Base-by-base conservation (phyloP, 2,888 invertebrate genomes). In the Apodemia mormo region DNA sequence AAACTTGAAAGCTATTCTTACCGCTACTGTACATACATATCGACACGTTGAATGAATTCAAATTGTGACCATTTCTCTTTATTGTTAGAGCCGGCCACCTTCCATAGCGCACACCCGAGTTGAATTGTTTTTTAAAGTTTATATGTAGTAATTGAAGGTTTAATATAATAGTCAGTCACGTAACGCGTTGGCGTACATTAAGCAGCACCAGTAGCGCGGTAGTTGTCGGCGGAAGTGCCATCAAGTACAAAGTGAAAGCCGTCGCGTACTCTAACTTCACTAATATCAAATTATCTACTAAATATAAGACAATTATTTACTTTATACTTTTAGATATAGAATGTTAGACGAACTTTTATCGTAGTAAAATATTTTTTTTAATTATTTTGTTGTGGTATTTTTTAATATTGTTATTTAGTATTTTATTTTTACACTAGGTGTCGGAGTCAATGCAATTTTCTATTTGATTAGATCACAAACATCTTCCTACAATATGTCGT, bases 371-470 rank as follows among this genome's bases (percentile, higher is more conserved):
- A 78, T 78, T 82, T 83, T 85, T 81, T 83, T 82, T 80, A 83
- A 84, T 84, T 81, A 80, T 85, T 90, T 88, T 86, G 90, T 91
- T 90, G 88, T 85, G 84, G 80, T 89, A 85, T 84, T 85, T 85
- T 86, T 88, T 83, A 79, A 83, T 88, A 86, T 88, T 91, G 92
- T 92, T 92, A 92, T 92, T 92, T 92, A 92, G 92, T 92, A 83
- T 92, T 91, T 90, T 92, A 92, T 87, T 85, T 87, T 81, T 81
- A 81, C 79, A 77, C 78, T 78, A 76, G 76, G 77, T 75, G 78
- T 78, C 74, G 73, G 74, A 74, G 56, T 72, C 73, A 66, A 65
- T 66, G 54, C 71, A 71, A 70, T 61, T 67, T 71, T 64, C 29
- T 64, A 68, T 58, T 40, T 45, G 64, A 45, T 45, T 45, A 45